Evolutionary conservation across 1,140 invertebrate species (phyloP).

Genomic region (Babylonia areolata): DNA sequence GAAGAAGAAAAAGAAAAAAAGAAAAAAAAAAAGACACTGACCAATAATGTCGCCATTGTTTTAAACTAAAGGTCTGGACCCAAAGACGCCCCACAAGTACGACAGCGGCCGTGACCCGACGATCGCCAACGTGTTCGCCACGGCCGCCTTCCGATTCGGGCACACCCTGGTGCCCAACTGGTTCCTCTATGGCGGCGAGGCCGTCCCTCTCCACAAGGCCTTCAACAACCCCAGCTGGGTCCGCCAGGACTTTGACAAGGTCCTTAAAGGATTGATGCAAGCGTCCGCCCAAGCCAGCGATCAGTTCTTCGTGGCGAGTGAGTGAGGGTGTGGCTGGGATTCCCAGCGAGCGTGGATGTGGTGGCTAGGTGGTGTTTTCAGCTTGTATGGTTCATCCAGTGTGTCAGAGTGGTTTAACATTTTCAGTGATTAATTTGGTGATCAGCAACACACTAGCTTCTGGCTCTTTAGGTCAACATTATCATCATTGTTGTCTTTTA

Average conservation of each 20-base stretch:
- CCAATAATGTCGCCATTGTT: not conserved
- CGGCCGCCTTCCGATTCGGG: constrained; percentile 81
- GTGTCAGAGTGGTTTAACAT: no score
- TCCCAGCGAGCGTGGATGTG: no score
- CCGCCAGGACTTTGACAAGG: not conserved
- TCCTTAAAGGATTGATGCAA: not conserved
- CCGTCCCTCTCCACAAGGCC: not conserved
- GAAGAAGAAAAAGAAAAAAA: no score
- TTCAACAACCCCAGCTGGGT: constrained; percentile 31
- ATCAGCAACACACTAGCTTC: no score
- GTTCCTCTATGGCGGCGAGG: constrained; percentile 74
- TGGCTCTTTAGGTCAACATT: no score
- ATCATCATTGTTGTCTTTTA: not conserved
- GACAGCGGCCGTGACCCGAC: constrained; percentile 79
- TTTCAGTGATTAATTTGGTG: no score
- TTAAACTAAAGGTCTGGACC: not conserved
- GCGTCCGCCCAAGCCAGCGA: not conserved
- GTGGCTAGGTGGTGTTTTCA: not conserved
- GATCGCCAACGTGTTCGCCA: constrained; percentile 82
- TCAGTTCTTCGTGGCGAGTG: constrained; percentile 10
- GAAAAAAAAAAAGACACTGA: no score
- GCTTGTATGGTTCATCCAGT: no score
- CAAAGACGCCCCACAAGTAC: constrained; percentile 62
- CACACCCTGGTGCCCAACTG: constrained; percentile 85
- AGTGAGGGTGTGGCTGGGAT: not conserved